A percentile compares a stretch with the other conserved stretches of the same genome.
phyloP scores from a whole-genome alignment of 2,888 invertebrate species.

The Eristalis tenax region DNA sequence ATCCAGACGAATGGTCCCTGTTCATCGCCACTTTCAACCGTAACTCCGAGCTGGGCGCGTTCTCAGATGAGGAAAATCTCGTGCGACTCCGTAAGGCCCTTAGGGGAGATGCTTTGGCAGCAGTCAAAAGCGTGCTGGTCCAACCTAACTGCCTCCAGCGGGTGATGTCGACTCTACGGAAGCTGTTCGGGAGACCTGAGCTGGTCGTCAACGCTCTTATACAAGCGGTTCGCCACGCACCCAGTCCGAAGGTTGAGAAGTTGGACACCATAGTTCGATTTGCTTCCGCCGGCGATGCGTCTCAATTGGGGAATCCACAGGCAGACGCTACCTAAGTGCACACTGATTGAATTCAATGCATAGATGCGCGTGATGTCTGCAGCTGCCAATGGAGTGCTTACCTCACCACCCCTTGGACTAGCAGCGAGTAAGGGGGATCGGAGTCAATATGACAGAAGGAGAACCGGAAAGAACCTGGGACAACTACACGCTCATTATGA shows the following conservation, averaged over 20 bases:
- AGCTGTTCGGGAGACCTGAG: constrained; percentile 21
- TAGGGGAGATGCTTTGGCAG: too few relatives aligned
- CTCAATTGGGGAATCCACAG: constrained; percentile 41
- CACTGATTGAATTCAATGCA: constrained; percentile 5
- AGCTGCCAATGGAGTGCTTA: not conserved
- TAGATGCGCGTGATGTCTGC: too few relatives aligned
- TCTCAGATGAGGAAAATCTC: too few relatives aligned
- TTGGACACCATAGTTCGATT: constrained; percentile 27
- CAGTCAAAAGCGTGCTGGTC: not conserved
- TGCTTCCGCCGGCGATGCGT: constrained; percentile 18
- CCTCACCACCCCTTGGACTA: not conserved
- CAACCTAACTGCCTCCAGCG: not conserved
- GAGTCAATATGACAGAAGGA: not conserved
- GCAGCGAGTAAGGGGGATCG: not conserved
- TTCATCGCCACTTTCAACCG: constrained; percentile 15
- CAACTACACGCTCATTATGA: not conserved
- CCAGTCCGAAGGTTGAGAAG: not conserved
- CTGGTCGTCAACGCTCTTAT: too few relatives aligned
- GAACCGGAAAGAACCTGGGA: not conserved
- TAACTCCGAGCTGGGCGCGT: too few relatives aligned
- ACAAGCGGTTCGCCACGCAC: too few relatives aligned
- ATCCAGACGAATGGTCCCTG: constrained; percentile 19
- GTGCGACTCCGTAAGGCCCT: too few relatives aligned
- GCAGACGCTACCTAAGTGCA: constrained; percentile 13
- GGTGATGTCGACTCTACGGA: not conserved